These are phyloP conservation scores for Pomacea maculata DNA, from an alignment of 1,140 invertebrate species.

Conservation along the genomic window DNA sequence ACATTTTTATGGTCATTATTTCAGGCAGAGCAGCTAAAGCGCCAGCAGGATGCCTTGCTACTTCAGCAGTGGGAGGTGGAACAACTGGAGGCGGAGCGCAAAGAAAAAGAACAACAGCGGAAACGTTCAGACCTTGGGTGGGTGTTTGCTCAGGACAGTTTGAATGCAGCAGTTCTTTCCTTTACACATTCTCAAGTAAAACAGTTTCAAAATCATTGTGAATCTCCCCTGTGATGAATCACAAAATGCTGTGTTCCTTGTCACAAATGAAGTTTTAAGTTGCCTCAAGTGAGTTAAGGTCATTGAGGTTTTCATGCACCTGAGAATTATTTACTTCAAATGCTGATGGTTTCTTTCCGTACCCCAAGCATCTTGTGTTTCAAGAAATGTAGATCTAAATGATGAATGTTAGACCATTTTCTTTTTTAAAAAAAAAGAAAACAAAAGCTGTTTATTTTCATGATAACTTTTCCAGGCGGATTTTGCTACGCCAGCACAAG, in stretches of 20 bases:
- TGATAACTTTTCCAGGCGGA: slow-evolving; percentile 42
- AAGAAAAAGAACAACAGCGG: slow-evolving; percentile 46
- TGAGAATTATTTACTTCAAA: too few species aligned
- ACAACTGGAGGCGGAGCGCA: slow-evolving; percentile 55
- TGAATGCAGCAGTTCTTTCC: background rate
- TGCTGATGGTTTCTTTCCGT: background rate
- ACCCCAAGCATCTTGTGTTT: background rate
- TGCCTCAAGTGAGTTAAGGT: too few species aligned
- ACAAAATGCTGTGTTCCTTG: too few species aligned
- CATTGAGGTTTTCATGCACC: too few species aligned
- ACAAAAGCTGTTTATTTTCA: background rate
- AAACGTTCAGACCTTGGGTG: slow-evolving; percentile 61
- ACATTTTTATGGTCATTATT: background rate
- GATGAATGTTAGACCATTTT: background rate
- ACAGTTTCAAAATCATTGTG: too few species aligned
- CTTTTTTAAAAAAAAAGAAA: background rate
- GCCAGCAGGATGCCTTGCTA: slow-evolving; percentile 55
- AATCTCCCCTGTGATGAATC: too few species aligned
- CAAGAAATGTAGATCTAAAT: background rate
- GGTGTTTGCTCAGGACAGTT: background rate
- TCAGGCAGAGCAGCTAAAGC: slow-evolving; percentile 53
- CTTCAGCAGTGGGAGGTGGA: slow-evolving; percentile 60
- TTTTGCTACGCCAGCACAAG: slow-evolving; percentile 62
- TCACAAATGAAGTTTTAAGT: too few species aligned
- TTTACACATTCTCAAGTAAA: too few species aligned